A percentile compares a stretch with the other conserved stretches of the same genome.
phyloP scores from a whole-genome alignment of 2,113 vertebrate genomes.

The Polyodon spathula region DNA sequence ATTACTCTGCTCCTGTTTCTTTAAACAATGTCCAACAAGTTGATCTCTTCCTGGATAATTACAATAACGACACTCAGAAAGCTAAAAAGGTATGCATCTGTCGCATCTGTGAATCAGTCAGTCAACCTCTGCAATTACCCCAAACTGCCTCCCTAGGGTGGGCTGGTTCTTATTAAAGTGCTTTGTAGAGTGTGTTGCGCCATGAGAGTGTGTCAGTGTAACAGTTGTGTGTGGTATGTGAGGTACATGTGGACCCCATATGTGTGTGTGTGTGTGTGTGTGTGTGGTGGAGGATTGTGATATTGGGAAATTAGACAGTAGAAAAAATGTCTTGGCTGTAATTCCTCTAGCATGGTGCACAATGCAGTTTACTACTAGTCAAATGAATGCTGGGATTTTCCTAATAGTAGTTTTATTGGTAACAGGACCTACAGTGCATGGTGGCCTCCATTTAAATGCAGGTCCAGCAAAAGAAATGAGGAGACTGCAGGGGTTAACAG shows the following conservation, averaged over 20 bases:
- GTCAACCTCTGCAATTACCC: conserved; percentile 35
- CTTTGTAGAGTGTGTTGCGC: conserved; percentile 13
- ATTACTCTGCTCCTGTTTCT: no score
- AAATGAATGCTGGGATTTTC: no score
- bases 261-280: conserved; percentile 30
- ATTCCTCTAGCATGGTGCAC: no score
- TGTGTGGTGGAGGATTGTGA: conserved; percentile 22
- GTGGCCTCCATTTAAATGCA: no score
- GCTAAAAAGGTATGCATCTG: conserved; percentile 30
- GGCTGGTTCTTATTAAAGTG: conserved; percentile 19
- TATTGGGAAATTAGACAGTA: background rate
- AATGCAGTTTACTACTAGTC: no score
- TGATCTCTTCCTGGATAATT: conserved; percentile 31
- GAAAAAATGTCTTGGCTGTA: no score
- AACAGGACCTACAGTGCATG: no score
- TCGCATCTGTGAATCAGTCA: conserved; percentile 30
- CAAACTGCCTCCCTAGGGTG: conserved; percentile 15
- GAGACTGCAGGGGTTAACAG: no score
- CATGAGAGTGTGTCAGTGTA: conserved; percentile 5
- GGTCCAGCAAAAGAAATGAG: no score
- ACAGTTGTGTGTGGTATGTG: background rate
- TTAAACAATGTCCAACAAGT: conserved; percentile 25
- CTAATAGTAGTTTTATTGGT: no score
- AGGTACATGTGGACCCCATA: conserved; percentile 47
- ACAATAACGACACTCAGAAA: conserved; percentile 15